Percentiles rank a stretch among this genome's conserved stretches.
phyloP scores from a whole-genome alignment of 2,113 vertebrate species.

The Lynx canadensis region DNA sequence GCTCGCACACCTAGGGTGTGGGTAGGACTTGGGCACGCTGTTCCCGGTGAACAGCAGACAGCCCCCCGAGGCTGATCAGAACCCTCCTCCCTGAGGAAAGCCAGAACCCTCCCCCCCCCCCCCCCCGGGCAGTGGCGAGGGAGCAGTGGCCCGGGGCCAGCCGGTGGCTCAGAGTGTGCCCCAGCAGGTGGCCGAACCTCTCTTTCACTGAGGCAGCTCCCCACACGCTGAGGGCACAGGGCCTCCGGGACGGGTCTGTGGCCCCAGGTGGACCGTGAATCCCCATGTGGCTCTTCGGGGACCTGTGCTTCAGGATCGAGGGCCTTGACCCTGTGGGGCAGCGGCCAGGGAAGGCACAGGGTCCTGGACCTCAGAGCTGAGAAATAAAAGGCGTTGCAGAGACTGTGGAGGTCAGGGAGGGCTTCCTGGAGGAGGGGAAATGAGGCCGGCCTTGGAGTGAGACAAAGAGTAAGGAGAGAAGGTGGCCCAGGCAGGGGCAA shows the following conservation, averaged over 20 bases:
- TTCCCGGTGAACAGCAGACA: background rate
- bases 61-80: background rate
- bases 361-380: background rate
- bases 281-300: background rate
- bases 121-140: fast-evolving
- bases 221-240: fast-evolving
- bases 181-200: background rate
- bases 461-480: background rate
- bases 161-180: background rate
- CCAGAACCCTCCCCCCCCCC: background rate
- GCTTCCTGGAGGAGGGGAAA: background rate
- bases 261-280: background rate
- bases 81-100: background rate
- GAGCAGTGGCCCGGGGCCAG: background rate
- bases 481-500: background rate
- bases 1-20: fast-evolving
- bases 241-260: background rate
- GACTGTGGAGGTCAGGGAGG: background rate
- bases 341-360: background rate
- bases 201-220: background rate
- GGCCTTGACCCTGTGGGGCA: background rate
- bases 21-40: fast-evolving
- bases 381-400: background rate
- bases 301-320: background rate
- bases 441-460: background rate